Percentiles rank a stretch among this genome's conserved stretches.
Conservation (phyloP, 2,113 vertebrate genomes). For the Boulengeromyrus knoepffleri region DNA sequence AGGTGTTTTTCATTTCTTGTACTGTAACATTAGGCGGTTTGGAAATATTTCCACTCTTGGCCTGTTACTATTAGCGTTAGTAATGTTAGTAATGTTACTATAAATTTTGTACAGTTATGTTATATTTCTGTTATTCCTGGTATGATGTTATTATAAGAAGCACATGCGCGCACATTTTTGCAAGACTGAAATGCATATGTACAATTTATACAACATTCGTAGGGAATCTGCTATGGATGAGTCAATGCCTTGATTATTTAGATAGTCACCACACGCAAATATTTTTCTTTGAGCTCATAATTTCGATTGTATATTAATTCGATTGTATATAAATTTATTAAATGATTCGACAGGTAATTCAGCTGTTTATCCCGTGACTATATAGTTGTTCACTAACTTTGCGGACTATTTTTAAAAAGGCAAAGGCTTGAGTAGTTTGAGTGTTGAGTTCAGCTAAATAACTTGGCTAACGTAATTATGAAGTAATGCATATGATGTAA, state of each 20-base stretch:
- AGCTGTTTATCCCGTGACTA: neutral
- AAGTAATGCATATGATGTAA: neutral
- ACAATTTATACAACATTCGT: neutral
- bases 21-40: conserved; percentile 1
- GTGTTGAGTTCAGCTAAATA: neutral
- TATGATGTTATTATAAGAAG: neutral
- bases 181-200: neutral
- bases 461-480: neutral
- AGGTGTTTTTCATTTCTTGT: neutral
- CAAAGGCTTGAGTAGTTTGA: neutral
- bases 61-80: neutral
- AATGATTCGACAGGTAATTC: neutral
- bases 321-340: neutral
- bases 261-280: neutral
- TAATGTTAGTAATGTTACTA: neutral
- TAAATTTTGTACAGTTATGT: neutral
- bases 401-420: neutral
- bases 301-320: neutral
- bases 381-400: neutral
- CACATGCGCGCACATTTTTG: neutral
- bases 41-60: neutral
- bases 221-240: neutral
- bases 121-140: conserved; percentile 1
- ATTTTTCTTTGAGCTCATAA: neutral
- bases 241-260: neutral